phyloP scores from a whole-genome alignment of 2,888 invertebrate genomes.

The Hyposoter didymator region DNA sequence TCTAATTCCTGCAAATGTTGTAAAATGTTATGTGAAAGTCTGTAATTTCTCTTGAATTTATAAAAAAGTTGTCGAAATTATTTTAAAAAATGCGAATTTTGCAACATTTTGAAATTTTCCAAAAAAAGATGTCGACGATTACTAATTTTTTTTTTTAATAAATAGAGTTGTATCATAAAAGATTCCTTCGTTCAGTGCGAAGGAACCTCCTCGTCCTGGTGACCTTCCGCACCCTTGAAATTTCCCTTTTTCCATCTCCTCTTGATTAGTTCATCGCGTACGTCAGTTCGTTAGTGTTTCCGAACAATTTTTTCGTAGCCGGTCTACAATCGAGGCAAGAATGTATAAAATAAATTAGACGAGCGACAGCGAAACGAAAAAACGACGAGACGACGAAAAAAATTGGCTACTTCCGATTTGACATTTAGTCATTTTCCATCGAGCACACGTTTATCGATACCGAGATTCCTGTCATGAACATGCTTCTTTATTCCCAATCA shows the following conservation, averaged over 20 bases:
- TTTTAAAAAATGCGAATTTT: too few species aligned
- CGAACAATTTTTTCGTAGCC: background rate
- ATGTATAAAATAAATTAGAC: background rate
- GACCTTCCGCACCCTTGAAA: background rate
- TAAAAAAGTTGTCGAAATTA: too few species aligned
- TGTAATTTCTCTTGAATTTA: too few species aligned
- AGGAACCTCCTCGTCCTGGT: background rate
- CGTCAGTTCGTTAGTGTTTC: constrained; percentile 9
- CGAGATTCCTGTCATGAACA: constrained; percentile 60
- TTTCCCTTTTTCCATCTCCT: background rate
- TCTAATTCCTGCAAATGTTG: too few species aligned
- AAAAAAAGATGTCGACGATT: too few species aligned
- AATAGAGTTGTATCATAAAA: too few species aligned
- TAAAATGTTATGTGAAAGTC: too few species aligned
- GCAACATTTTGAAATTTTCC: too few species aligned
- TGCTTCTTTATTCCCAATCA: constrained; percentile 55
- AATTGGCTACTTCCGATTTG: constrained; percentile 7
- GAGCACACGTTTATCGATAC: constrained; percentile 29
- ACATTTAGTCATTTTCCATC: constrained; percentile 23
- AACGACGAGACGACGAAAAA: background rate
- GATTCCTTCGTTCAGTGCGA: background rate
- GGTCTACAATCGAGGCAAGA: background rate
- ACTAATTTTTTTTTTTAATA: too few species aligned
- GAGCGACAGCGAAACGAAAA: background rate
- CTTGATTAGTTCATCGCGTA: background rate